Conservation (phyloP, 2,888 invertebrate genomes). For the Allacma fusca region DNA sequence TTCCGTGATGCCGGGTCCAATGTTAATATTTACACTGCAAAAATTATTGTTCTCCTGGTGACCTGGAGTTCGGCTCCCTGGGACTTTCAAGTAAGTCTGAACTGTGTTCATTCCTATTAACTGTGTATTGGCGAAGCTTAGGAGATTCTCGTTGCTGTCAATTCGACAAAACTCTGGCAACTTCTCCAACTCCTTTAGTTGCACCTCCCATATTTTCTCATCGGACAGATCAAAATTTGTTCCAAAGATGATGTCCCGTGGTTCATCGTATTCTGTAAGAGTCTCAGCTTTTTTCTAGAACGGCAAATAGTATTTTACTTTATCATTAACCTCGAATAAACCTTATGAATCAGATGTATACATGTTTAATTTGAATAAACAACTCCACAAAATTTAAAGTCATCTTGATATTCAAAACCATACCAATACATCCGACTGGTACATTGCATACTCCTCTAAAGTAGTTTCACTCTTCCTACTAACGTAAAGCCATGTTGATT, state of each 20-base stretch:
- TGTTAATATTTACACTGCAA: slow-evolving; percentile 69
- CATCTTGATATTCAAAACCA: no score
- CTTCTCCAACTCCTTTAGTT: slow-evolving; percentile 22
- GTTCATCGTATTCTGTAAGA: background rate
- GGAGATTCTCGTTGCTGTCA: background rate
- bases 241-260: slow-evolving; percentile 17
- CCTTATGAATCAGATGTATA: no score
- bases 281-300: background rate
- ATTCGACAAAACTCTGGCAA: background rate
- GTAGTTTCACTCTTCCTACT: background rate
- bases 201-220: background rate
- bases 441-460: background rate
- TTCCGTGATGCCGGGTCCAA: slow-evolving; percentile 71
- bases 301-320: no score
- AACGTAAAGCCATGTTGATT: background rate
- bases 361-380: no score
- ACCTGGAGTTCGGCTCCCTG: slow-evolving; percentile 61
- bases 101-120: slow-evolving; percentile 69
- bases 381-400: no score
- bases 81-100: slow-evolving; percentile 69
- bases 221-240: slow-evolving; percentile 24
- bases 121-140: background rate
- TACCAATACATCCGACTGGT: background rate
- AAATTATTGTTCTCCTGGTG: slow-evolving; percentile 70
- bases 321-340: no score